Base-by-base conservation (phyloP, 2,888 invertebrate species). In the Pocota personata region DNA sequence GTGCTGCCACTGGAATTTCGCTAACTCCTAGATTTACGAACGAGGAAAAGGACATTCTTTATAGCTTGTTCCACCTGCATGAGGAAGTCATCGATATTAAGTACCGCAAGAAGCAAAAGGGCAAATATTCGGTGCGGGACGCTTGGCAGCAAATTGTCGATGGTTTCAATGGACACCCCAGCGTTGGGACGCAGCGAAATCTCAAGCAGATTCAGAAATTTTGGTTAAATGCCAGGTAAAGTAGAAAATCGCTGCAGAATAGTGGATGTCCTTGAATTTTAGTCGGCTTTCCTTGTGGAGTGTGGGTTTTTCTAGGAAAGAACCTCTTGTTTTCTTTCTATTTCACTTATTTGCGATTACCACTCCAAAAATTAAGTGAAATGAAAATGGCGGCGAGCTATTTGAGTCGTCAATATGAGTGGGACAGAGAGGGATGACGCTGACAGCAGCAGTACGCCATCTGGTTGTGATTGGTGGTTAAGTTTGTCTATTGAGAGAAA, bases 51-150 rank as follows among this genome's bases (percentile, higher is more conserved):
- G 90, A 90, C 8, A 90, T 92, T 30, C 88, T 92, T 1, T 92
- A 91, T 83, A 79, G 87, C 3, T 87, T 92, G 14, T 92, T 92
- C 83, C 89, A 90, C 32, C 87, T 89, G 87, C 92, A 92, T 82
- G 91, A 92, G 76, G 91, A 92, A 60, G 90, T 92, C 57, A 92
- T 92, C 87, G 92, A 92, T 88, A 92, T 92, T n/a, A 92, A 92
- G 87, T 90, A 90, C 58, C 89, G 92, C 3, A 91, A 91, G 87
- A 91, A 91, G 71, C 90, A 91, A 75, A 90, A 91, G 79, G 91
- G 91, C 79, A 91, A 91, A 82, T 90, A 89, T 69, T 91, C 91
- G 6, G 90, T 92, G 16, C 90, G 92, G 14, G 91, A 92, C 64
- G 91, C 92, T 66, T 92, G 92, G 92, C 91, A 92, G 55, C 89